A percentile compares a stretch with the other conserved stretches of the same genome.
These are phyloP conservation scores for Enteromius thamalakanensis DNA, from an alignment of 2,797 vertebrate species.

Conservation along the genomic window DNA sequence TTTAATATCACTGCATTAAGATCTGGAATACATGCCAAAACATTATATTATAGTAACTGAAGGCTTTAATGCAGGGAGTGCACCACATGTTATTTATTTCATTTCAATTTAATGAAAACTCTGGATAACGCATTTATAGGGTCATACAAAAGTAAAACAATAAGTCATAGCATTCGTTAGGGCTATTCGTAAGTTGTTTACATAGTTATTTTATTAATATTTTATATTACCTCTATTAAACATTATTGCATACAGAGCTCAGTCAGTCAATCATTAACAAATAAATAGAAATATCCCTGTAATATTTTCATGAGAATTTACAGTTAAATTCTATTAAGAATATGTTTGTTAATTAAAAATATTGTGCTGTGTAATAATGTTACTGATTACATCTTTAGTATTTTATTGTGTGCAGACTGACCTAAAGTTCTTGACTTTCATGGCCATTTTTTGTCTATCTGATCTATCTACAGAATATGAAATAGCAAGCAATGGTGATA, in stretches of 20 bases:
- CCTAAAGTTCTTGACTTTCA: not conserved
- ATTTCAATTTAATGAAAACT: conserved; percentile 26
- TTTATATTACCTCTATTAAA: not conserved
- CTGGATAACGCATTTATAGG: not conserved
- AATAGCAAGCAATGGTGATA: not conserved
- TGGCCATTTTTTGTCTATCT: not conserved
- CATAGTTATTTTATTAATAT: not conserved
- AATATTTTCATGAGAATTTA: not conserved
- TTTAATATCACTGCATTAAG: conserved; percentile 27
- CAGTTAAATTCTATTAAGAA: not conserved
- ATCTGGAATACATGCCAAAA: conserved; percentile 26
- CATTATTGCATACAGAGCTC: not conserved
- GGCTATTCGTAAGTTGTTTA: not conserved
- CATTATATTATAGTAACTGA: conserved; percentile 12
- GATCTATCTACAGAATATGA: not conserved
- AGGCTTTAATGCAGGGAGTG: conserved; percentile 10
- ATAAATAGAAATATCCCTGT: not conserved
- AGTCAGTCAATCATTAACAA: not conserved
- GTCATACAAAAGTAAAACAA: not conserved
- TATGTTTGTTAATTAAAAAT: not conserved
- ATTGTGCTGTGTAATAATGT: not conserved
- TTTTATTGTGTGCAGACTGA: not conserved
- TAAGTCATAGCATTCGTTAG: not conserved
- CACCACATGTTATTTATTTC: conserved; percentile 14
- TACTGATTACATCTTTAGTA: not conserved